These are phyloP conservation scores for Acrossocheilus fasciatus DNA, from an alignment of 2,797 vertebrate genomes.

Conservation along the genomic window DNA sequence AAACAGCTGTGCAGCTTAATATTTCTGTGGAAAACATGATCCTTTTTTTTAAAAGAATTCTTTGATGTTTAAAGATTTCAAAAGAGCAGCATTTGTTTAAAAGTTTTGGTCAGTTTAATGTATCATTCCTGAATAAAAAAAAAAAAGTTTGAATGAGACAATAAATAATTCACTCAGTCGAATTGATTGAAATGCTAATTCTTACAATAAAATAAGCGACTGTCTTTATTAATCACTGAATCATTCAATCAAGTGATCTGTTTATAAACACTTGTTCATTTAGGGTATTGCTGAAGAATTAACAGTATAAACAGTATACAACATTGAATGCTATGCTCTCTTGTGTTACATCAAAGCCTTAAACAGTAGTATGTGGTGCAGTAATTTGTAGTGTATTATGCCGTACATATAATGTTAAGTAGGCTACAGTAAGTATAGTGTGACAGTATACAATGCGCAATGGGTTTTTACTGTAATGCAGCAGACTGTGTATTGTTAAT, in stretches of 20 bases:
- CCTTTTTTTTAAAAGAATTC: background rate
- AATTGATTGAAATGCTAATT: background rate
- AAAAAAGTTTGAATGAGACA: background rate
- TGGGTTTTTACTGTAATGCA: background rate
- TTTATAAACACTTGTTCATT: background rate
- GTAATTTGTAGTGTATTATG: background rate
- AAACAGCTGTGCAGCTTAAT: background rate
- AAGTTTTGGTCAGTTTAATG: background rate
- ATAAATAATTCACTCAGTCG: background rate
- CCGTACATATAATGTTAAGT: background rate
- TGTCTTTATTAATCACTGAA: background rate
- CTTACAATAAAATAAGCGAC: background rate
- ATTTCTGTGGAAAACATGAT: background rate
- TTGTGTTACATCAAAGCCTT: background rate
- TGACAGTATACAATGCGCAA: background rate
- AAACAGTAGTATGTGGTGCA: background rate
- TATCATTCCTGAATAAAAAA: background rate
- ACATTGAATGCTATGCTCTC: background rate
- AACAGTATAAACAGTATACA: background rate
- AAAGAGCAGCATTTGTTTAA: background rate
- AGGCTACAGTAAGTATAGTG: background rate
- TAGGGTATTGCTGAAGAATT: background rate
- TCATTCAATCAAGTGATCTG: background rate
- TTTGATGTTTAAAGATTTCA: background rate
- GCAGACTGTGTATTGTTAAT: background rate